Evolutionary conservation across 2,888 invertebrate genomes (phyloP), one percentile per base, ranked within the genome.

Genomic region (Enchytraeus crypticus): DNA sequence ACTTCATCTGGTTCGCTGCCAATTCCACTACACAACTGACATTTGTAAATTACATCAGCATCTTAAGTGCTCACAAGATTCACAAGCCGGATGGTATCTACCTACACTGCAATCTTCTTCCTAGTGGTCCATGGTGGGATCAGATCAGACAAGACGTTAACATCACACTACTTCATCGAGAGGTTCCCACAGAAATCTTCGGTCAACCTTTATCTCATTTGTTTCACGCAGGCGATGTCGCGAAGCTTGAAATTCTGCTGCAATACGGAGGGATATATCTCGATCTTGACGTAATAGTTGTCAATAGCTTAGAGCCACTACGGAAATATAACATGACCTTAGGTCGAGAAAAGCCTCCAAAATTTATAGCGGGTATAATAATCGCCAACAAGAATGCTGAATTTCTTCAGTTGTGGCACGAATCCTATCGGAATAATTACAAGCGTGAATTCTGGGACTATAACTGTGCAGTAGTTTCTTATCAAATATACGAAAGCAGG

Each of bases 261-360:
- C 47, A 67, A 47, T 65, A 66, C 53, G 68, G 68, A 11, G 68
- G 68, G 14, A 67, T 68, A 14, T 68, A 68, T 43, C 53, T 68
- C 34, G 68, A 68, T 56, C 63, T 66, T 26, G 67, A 69, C 60
- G 69, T 69, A 26, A 58, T 69, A 11, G 64, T 66, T 23, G 14
- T 69, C 14, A 58, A 63, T 38, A 64, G 64, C 3, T 33, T 68
- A 45, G 53, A 68, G 38, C 65, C 66, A 26, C 51, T 68, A 11
- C 59, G 68, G 5, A 38, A 46, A 8, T 68, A 60, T 53, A 65
- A 66, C 49, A 53, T 61, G 34, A 60, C 62, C 14, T 33, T 66
- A 21, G 67, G 67, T 38, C 65, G 64, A n/a, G 65, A 67, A 46
- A 61, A 55, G 30, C n/a, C n/a, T n/a, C n/a, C n/a, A n/a, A n/a